These are phyloP conservation scores for Lucinisca nassula DNA, from an alignment of 2,888 invertebrate genomes.

Conservation along the genomic window DNA sequence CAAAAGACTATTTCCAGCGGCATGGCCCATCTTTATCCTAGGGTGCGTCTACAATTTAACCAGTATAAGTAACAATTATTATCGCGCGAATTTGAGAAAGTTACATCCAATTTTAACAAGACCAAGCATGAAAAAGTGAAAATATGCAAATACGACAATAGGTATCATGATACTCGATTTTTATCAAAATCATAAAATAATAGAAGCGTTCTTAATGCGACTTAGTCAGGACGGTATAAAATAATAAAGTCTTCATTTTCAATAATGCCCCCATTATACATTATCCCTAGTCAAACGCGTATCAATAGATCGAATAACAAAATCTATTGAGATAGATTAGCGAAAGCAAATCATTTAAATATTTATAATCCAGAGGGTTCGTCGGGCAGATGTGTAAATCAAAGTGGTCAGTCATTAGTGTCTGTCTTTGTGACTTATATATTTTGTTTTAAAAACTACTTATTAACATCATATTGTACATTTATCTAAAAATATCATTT, in stretches of 20 bases:
- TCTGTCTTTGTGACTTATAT: too few species aligned
- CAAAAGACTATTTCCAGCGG: too few species aligned
- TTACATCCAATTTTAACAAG: slow-evolving; percentile 9
- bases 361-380: slow-evolving; percentile 1
- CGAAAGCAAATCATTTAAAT: slow-evolving; percentile 1
- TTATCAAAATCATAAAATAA: slow-evolving; percentile 19
- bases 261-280: slow-evolving; percentile 64
- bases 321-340: slow-evolving; percentile 5
- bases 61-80: too few species aligned
- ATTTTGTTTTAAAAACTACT: too few species aligned
- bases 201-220: slow-evolving; percentile 10
- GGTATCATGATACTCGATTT: slow-evolving; percentile 14
- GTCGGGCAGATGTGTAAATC: slow-evolving; percentile 11
- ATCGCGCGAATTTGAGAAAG: background rate
- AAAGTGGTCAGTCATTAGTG: background rate
- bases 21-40: too few species aligned
- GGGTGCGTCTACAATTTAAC: too few species aligned
- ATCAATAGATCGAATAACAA: slow-evolving; percentile 11
- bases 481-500: too few species aligned
- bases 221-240: slow-evolving; percentile 30
- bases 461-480: too few species aligned
- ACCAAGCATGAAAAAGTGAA: slow-evolving; percentile 5
- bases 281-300: slow-evolving; percentile 29
- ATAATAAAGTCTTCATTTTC: slow-evolving; percentile 62
- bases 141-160: slow-evolving; percentile 14